Base-by-base conservation (phyloP, 1,140 invertebrate species). In the Drosophila biarmipes region DNA sequence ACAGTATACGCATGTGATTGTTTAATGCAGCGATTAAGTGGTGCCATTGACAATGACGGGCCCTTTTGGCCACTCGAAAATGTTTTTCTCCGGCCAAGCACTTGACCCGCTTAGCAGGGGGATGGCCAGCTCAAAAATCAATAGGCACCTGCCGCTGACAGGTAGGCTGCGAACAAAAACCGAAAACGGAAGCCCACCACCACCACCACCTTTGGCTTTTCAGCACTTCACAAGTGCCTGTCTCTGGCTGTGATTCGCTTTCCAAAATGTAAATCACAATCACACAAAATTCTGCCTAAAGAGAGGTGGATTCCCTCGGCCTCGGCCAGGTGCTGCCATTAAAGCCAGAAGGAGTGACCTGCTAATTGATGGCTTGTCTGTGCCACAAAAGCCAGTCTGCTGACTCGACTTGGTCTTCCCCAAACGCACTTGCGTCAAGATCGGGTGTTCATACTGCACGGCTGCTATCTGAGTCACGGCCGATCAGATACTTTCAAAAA, bases 381-480 rank as follows among this genome's bases (percentile, higher is more conserved):
- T 49, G 57, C 45, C 56, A 71, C 75, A 75, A 43, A 76, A 75
- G 59, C 69, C 31, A 54, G 63, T 59, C 59, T 34, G 40, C 40
- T 66, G 58, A 58, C 59, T 54, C 77, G 73, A 42, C 51, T 61
- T 61, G 81, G 81, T 87, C 82, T 87, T 85, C 78, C 81, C 81
- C 81, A 77, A 31, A 77, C 46, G 67, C 58, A 58, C 52, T 56
- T 59, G 34, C 80, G 80, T 86, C 81, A 84, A 74, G 49, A 45
- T 35, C 49, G 27, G 40, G 21, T 17, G 38, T 37, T n/a, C 6
- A 37, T 37, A 37, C 57, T 76, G n/a, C n/a, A 53, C 62, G 21
- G 34, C 54, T 63, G 46, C 71, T 45, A 86, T 69, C 78, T 86
- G 81, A 86, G 82, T 86, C 81, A 86, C 71, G 78, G 78, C 12